phyloP scores from a whole-genome alignment of 2,888 invertebrate species.

The Linnaemya tessellans region DNA sequence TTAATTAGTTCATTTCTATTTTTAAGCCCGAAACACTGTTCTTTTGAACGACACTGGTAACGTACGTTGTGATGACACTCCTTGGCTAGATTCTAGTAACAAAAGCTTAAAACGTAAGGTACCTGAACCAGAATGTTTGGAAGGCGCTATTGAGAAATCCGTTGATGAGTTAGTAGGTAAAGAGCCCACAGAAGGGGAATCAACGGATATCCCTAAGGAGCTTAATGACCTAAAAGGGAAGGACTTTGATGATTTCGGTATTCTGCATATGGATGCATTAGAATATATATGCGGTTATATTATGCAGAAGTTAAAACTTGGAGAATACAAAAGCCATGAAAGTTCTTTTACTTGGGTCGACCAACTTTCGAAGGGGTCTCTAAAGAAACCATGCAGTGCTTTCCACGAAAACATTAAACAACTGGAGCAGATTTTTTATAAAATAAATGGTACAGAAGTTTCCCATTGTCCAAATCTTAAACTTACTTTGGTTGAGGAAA shows the following conservation, averaged over 20 bases:
- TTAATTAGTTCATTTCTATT: background rate
- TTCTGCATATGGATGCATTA: conserved; percentile 8
- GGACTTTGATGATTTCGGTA: background rate
- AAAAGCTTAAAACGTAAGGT: no score
- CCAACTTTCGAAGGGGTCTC: background rate
- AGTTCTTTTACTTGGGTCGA: conserved; percentile 4
- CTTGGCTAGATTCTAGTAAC: no score
- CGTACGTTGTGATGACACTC: background rate
- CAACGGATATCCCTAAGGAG: background rate
- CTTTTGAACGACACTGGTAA: background rate
- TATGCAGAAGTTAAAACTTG: background rate
- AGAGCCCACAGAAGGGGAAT: no score
- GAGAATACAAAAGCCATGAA: background rate
- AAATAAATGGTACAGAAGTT: background rate
- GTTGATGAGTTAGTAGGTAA: background rate
- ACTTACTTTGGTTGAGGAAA: background rate
- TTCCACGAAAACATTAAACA: background rate
- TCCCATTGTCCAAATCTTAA: background rate
- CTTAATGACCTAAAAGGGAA: no score
- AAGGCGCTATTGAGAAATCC: background rate
- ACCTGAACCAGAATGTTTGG: background rate
- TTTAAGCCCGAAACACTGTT: background rate
- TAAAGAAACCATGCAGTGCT: background rate
- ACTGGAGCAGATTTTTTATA: background rate
- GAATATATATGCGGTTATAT: conserved; percentile 3